Evolutionary conservation across 2,888 invertebrate genomes (phyloP), one percentile per base, ranked within the genome.

Genomic region (Hypercompe scribonia): DNA sequence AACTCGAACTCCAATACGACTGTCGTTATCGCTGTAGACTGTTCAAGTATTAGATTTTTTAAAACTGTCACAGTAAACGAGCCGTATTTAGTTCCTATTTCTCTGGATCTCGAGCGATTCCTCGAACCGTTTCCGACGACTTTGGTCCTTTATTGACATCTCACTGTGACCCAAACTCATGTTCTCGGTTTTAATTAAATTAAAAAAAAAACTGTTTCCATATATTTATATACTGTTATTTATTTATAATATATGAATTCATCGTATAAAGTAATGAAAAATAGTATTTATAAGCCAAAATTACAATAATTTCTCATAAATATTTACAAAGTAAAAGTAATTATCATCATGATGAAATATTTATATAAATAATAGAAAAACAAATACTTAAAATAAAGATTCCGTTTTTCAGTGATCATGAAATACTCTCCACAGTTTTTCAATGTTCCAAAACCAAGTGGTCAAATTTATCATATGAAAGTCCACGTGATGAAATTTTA

Each of bases 81-180:
- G n/a, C 18, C 18, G 28, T 28, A 5, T 66, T 36, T 1, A 46
- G 66, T 71, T 73, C 61, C 69, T 73, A 34, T 65, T 39, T 68
- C 63, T 64, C 21, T 68, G 67, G 71, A 80, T 78, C 77, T 84
- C 78, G 70, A 69, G 50, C 28, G 72, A 73, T 78, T 76, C 75
- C 72, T 71, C 24, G 77, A 75, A 73, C 74, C 36, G 72, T 71
- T 81, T 73, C 76, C 78, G 76, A 77, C 72, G 74, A 71, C 78
- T 74, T 69, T 69, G 78, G 73, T n/a, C 71, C 73, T 28, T 31
- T 65, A 67, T 42, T 72, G 81, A 72, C 76, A 78, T 74, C 72
- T 36, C 79, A 78, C 76, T 76, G 39, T 61, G 39, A 74, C 78
- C 78, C 64, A 75, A 63, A 65, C 74, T 71, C 78, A 74, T 83